These are phyloP conservation scores for Todus mexicanus DNA, from an alignment of 2,797 vertebrate genomes.

Conservation along the genomic window DNA sequence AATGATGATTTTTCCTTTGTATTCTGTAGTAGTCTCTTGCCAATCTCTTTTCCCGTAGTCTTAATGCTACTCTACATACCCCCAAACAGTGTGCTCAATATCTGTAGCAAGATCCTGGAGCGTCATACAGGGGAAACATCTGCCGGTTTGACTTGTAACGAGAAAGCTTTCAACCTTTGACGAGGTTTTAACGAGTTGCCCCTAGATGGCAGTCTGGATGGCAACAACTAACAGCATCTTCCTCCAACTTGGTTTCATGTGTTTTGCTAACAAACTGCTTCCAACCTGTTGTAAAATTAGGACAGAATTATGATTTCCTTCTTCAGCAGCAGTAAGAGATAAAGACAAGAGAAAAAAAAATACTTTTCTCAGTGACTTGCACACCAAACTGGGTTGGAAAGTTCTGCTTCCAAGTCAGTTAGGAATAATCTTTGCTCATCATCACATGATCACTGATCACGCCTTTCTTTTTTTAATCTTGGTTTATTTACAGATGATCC, in stretches of 20 bases:
- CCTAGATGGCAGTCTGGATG: constrained; percentile 24
- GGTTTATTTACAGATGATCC: neutral
- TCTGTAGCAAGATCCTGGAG: neutral
- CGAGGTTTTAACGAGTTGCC: neutral
- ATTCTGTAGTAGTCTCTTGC: neutral
- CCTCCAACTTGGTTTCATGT: neutral
- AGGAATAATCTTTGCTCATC: neutral
- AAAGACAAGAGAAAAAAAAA: neutral
- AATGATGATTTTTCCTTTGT: neutral
- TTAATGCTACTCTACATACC: neutral
- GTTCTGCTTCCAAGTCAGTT: neutral
- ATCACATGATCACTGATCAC: neutral
- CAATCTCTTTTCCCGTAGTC: neutral
- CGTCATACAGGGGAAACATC: neutral
- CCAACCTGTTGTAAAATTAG: neutral
- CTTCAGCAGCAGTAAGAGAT: neutral
- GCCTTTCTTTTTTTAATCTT: neutral
- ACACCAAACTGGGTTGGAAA: neutral
- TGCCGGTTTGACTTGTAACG: neutral
- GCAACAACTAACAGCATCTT: neutral
- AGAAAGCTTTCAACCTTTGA: neutral
- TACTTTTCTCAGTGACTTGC: neutral
- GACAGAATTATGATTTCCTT: neutral
- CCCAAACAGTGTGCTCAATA: neutral
- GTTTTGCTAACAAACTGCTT: neutral